Percentiles rank a stretch among this genome's conserved stretches.
Evolutionary conservation across 2,113 vertebrate genomes (phyloP).

Genomic region (Eidolon helvum): DNA sequence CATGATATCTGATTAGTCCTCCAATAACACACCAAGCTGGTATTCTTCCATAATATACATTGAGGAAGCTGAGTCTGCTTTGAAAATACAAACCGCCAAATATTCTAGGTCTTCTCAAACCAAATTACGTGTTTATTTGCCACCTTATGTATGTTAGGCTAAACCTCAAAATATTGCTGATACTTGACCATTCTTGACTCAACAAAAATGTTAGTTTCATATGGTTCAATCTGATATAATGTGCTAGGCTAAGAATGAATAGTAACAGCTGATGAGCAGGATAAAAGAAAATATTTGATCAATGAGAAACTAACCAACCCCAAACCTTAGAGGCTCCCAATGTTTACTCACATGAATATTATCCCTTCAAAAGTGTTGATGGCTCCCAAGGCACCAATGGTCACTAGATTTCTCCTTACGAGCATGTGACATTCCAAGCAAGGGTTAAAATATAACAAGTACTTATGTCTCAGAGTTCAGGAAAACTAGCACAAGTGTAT

Average conservation of each 20-base stretch:
- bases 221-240: background rate
- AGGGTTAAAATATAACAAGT: background rate
- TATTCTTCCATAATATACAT: background rate
- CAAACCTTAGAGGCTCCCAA: background rate
- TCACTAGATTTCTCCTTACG: background rate
- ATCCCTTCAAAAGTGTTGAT: background rate
- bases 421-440: background rate
- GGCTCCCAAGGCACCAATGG: too few relatives aligned
- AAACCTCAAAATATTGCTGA: background rate
- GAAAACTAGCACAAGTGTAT: background rate
- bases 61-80: background rate
- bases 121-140: background rate
- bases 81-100: background rate
- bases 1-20: background rate
- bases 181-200: background rate
- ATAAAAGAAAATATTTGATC: background rate
- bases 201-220: background rate
- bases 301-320: background rate
- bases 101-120: background rate
- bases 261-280: background rate
- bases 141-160: background rate
- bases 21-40: fast-evolving
- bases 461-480: background rate
- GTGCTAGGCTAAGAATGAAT: background rate
- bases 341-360: background rate